Evolutionary conservation across 2,888 invertebrate species (phyloP), one percentile per base, ranked within the genome.

Genomic region (Copidosoma aretas): DNA sequence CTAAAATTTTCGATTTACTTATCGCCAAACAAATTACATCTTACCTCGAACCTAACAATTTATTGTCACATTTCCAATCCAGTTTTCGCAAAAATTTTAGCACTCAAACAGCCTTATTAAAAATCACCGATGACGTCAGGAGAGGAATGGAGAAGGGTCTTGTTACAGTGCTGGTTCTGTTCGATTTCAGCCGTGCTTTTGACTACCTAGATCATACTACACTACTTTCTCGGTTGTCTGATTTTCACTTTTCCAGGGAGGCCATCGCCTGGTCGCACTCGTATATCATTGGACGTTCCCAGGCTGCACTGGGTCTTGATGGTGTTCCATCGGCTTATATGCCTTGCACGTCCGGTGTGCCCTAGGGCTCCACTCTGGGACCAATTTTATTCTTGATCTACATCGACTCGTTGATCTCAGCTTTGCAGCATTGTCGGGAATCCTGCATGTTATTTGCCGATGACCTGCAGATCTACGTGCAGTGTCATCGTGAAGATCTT

Each of bases 61-160:
- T 60, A 17, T n/a, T 60, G n/a, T 49, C 17, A 1, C 10, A 3
- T 8, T 12, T 32, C 5, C 60, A 60, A 19, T 60, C 60, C 2
- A 51, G 25, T 12, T 60, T 60, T 32, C 1, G 60, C 1, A 4
- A 2, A 1, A 2, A 25, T n/a, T 52, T 5, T 19, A 60, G 32
- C 19, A 60, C 60, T 1, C 52, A 60, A 15, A 17, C 32, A 25
- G 15, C 51, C 2, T 25, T 24, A 19, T 19, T 51, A 12, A 60
- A 60, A 21, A 10, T 60, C 8, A 32, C 32, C 1, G 51, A 60
- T 4, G 60, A 60, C 32, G 51, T 51, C 12, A 32, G 60, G 1
- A 1, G 10, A 3, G 60, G 51, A 14, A 32, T 51, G 12, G 52
- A 64, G 21, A 0, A 10, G 10, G 57, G 58, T 10, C 1, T 57